Evolutionary conservation across 2,888 invertebrate genomes (phyloP), one percentile per base, ranked within the genome.

Genomic region (Lordiphosa andalusiaca): DNA sequence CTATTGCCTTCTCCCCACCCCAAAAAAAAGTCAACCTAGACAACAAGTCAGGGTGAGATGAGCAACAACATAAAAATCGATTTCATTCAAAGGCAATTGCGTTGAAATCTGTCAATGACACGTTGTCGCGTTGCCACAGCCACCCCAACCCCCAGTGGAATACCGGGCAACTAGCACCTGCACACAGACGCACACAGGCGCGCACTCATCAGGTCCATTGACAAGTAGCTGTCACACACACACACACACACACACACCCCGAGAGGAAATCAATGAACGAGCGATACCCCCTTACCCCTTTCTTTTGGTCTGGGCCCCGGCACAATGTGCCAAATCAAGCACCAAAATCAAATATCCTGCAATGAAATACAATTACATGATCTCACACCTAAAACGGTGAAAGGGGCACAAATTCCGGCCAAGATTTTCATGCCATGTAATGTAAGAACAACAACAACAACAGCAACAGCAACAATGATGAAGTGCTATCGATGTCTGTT

Each of bases 241-340:
- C 19, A 19, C n/a, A n/a, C 84, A 84, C 77, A 70, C 64, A 48
- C 19, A 19, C 19, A 19, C 19, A 19, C 61, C 64, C 67, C 19
- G 46, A 66, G 57, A 59, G 65, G 66, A 68, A 53, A 35, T 23
- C 7, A 44, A 38, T 21, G 23, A 35, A 1, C 33, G 39, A 47
- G 37, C 59, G 25, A 47, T 41, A 39, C 47, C 65, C 30, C 30
- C 30, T 30, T 30, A 30, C 30, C 30, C 30, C 30, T 30, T 30
- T 30, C 7, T 7, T 30, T 7, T 30, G 7, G 30, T 3, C 30
- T 37, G 50, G 50, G 25, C 38, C 41, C 41, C 39, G 35, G 62
- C 59, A 80, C 84, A 81, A 84, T 84, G 72, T 69, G 71, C 58
- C 82, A 81, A 83, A 75, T 83, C 81, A 75, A 81, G 81, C 81